phyloP scores from a whole-genome alignment of 2,888 invertebrate species.

The Ormyrus pomaceus region DNA sequence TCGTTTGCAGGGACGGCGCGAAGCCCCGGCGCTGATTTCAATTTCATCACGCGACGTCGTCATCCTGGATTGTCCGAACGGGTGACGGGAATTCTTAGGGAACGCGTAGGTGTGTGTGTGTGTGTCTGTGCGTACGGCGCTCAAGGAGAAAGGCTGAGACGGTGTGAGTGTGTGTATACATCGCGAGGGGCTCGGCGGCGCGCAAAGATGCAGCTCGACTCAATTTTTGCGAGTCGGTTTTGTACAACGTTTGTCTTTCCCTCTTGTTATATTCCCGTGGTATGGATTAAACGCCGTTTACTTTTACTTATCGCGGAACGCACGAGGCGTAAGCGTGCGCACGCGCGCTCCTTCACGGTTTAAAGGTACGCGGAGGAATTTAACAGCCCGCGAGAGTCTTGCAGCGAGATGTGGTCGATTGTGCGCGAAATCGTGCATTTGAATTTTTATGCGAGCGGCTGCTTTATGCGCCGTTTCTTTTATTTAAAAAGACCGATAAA shows the following conservation, averaged over 20 bases:
- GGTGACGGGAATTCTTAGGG: conserved; percentile 3
- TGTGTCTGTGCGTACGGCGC: neutral
- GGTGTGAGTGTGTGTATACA: neutral
- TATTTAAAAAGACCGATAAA: too few species aligned
- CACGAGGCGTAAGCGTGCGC: neutral
- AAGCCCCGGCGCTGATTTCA: too few species aligned
- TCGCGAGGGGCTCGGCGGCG: neutral
- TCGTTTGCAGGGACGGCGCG: neutral
- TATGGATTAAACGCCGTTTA: conserved; percentile 39
- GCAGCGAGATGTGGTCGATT: neutral
- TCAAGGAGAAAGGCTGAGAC: too few species aligned
- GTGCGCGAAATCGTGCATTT: neutral
- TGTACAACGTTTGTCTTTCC: neutral
- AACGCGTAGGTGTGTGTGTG: neutral
- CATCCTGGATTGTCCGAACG: too few species aligned
- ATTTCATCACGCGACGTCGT: too few species aligned
- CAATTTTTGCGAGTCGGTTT: conserved; percentile 20
- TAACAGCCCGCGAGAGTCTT: neutral
- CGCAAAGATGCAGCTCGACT: conserved; percentile 4
- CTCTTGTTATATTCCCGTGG: conserved; percentile 30
- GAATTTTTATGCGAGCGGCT: neutral
- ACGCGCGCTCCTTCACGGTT: neutral
- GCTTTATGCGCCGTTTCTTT: neutral
- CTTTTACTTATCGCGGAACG: conserved; percentile 40
- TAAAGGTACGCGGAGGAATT: neutral